Percentiles rank a stretch among this genome's conserved stretches.
Evolutionary conservation across 2,113 vertebrate genomes (phyloP).

Genomic region (Rutilus rutilus): DNA sequence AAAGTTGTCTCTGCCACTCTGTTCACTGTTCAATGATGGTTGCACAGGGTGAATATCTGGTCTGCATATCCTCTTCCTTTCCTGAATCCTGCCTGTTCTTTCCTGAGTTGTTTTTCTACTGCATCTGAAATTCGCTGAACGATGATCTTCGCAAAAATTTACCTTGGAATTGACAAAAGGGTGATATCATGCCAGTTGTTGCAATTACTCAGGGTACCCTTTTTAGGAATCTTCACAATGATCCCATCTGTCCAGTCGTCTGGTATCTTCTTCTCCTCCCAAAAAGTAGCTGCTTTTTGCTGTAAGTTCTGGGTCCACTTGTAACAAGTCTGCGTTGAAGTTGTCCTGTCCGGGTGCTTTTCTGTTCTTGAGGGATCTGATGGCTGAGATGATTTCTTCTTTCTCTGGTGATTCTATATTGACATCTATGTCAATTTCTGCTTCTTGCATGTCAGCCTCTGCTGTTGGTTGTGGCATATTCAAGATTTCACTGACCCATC

Average conservation of each 20-base stretch:
- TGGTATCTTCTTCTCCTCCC: too few species aligned
- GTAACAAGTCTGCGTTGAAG: too few species aligned
- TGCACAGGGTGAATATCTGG: background rate
- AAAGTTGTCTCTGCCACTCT: background rate
- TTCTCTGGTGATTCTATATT: background rate
- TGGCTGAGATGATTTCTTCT: background rate
- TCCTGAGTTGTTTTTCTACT: background rate
- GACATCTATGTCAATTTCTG: background rate
- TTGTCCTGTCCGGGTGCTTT: background rate
- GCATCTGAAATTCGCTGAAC: background rate
- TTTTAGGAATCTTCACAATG: too few species aligned
- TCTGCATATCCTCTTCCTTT: background rate
- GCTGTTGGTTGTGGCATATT: too few species aligned
- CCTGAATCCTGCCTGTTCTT: background rate
- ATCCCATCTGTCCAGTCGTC: too few species aligned
- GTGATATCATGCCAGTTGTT: too few species aligned
- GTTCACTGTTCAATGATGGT: slow-evolving; percentile 7
- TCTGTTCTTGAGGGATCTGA: background rate
- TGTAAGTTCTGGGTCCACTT: too few species aligned
- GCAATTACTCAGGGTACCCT: too few species aligned
- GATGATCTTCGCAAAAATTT: background rate
- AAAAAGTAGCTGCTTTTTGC: too few species aligned
- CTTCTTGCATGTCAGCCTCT: too few species aligned
- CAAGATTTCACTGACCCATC: background rate
- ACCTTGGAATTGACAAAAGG: too few species aligned